phyloP scores from a whole-genome alignment of 2,113 vertebrate species.

The Brienomyrus brachyistius region DNA sequence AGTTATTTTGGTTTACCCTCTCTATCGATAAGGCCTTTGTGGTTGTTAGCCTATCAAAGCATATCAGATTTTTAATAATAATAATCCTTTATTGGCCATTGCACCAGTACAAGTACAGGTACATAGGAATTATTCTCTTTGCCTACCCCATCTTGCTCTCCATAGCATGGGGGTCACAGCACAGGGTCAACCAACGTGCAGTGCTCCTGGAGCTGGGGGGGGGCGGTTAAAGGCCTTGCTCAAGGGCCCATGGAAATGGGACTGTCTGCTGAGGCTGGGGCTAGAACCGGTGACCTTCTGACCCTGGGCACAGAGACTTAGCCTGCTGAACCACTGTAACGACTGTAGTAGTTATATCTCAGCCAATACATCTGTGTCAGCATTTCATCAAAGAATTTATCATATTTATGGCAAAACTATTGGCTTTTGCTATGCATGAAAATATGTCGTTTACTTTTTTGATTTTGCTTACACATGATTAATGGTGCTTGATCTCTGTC shows the following conservation, averaged over 20 bases:
- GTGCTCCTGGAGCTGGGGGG: neutral
- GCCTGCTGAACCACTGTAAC: neutral
- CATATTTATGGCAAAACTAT: neutral
- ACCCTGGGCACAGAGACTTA: neutral
- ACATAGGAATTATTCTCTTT: neutral
- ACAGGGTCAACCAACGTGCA: neutral
- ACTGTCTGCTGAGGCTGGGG: too few relatives aligned
- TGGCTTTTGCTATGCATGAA: neutral
- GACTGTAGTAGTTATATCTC: neutral
- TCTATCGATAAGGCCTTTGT: neutral
- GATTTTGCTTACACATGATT: neutral
- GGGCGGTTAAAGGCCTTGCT: neutral
- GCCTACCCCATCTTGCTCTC: neutral
- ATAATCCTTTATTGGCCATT: neutral
- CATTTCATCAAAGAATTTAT: neutral
- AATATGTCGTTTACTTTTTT: neutral
- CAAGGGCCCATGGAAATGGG: too few relatives aligned
- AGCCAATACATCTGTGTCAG: neutral
- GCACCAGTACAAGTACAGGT: neutral
- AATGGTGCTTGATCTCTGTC: neutral
- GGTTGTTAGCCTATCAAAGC: neutral
- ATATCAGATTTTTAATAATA: neutral
- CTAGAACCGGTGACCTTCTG: neutral
- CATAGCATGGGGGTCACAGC: neutral
- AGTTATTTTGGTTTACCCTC: neutral